Percentiles rank a stretch among this genome's conserved stretches.
These are phyloP conservation scores for Excalfactoria chinensis DNA, from an alignment of 2,113 vertebrate genomes.

Conservation along the genomic window DNA sequence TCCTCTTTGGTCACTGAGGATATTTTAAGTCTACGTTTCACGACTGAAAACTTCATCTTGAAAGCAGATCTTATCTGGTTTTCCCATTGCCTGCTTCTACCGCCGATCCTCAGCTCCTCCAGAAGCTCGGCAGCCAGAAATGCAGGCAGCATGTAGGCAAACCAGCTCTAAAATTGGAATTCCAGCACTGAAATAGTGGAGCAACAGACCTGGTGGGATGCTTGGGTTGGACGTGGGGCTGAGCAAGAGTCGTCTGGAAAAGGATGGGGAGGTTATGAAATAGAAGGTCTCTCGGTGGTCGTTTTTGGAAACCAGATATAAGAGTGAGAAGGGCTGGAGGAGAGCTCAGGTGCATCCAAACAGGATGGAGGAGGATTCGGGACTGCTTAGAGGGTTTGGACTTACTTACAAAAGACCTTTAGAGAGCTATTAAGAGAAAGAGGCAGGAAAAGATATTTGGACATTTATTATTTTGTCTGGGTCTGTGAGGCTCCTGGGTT, in stretches of 20 bases:
- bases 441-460: not conserved
- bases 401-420: conserved; percentile 5
- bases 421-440: not conserved
- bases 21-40: not conserved
- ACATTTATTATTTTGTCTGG: conserved; percentile 38
- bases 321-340: not conserved
- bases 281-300: not conserved
- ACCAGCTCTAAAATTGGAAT: not conserved
- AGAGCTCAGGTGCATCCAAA: conserved; percentile 55
- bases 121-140: conserved; percentile 14
- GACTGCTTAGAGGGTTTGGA: conserved; percentile 15
- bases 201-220: not conserved
- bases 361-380: not conserved
- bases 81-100: not conserved
- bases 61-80: not conserved
- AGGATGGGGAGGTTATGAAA: not conserved
- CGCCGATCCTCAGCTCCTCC: not conserved
- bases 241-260: conserved; percentile 8
- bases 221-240: not conserved
- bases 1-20: not conserved
- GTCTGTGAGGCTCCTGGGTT: not conserved
- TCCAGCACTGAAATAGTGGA: not conserved
- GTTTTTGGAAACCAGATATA: not conserved
- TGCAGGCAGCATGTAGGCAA: not conserved
- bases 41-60: not conserved